A percentile compares a stretch with the other conserved stretches of the same genome.
Conservation (phyloP, 1,140 invertebrate species). For the Bradynema listronoti region DNA sequence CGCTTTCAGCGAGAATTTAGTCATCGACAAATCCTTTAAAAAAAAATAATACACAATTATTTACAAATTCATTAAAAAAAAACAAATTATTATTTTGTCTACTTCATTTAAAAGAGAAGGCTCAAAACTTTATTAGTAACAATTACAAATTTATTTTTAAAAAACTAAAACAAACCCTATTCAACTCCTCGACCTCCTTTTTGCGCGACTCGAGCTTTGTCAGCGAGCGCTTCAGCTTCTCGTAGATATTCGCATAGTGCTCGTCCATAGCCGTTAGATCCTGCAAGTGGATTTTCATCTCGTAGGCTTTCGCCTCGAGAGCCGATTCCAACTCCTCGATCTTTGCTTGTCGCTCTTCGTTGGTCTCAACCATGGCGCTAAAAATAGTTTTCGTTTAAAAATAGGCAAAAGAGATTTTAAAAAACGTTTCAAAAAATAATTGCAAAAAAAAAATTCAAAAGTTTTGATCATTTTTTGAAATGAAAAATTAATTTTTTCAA, state of each 20-base stretch:
- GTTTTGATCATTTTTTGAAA: too few relatives aligned
- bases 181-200: conserved; percentile 20
- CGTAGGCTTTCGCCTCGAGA: conserved; percentile 21
- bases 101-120: too few relatives aligned
- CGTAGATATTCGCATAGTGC: conserved; percentile 41
- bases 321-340: conserved; percentile 42
- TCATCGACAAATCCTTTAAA: conserved; percentile 19
- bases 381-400: too few relatives aligned
- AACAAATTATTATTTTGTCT: background rate
- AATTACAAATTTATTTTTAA: too few relatives aligned
- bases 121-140: too few relatives aligned
- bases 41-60: background rate
- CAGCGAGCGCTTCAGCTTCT: conserved; percentile 16
- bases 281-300: conserved; percentile 30
- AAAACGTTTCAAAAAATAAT: too few relatives aligned
- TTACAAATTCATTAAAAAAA: background rate
- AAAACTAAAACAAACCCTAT: conserved; percentile 3
- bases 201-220: conserved; percentile 21
- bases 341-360: conserved; percentile 28
- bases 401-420: too few relatives aligned
- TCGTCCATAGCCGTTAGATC: conserved; percentile 48
- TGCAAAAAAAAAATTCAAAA: too few relatives aligned
- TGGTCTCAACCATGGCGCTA: conserved; percentile 36
- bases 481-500: too few relatives aligned
- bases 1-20: conserved; percentile 19